Evolutionary conservation across 1,140 invertebrate genomes (phyloP).

Genomic region (Octopus bimaculoides): DNA sequence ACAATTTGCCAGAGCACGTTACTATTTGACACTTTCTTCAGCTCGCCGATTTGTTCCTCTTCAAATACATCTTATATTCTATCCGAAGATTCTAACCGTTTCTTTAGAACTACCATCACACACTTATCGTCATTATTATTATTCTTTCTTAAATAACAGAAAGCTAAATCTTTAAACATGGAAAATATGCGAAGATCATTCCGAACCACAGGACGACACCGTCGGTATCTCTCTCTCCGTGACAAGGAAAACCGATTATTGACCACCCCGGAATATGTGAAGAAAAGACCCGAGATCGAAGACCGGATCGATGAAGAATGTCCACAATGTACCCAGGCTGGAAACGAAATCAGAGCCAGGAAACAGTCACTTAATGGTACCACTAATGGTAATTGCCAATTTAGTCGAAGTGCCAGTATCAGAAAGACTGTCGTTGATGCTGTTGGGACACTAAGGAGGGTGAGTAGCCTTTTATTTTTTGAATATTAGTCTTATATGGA

Average conservation of each 20-base stretch:
- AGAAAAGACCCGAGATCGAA: constrained; percentile 1
- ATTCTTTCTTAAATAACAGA: neutral
- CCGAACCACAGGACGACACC: neutral
- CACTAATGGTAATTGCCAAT: neutral
- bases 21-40: too few relatives aligned
- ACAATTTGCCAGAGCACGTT: too few relatives aligned
- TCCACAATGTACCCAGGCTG: neutral
- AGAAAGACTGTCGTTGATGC: neutral
- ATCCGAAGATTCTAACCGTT: too few relatives aligned
- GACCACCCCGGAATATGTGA: neutral
- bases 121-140: too few relatives aligned
- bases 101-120: too few relatives aligned
- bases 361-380: too few relatives aligned
- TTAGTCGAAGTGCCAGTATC: neutral
- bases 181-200: neutral
- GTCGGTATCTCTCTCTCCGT: neutral
- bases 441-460: neutral
- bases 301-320: neutral
- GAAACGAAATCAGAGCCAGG: neutral
- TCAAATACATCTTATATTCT: too few relatives aligned
- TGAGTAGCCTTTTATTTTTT: neutral
- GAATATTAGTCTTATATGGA: too few relatives aligned
- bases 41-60: too few relatives aligned
- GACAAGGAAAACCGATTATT: neutral
- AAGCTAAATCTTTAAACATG: neutral